Conservation (phyloP, 2,888 invertebrate species). For the Schrankia costaestrigalis region DNA sequence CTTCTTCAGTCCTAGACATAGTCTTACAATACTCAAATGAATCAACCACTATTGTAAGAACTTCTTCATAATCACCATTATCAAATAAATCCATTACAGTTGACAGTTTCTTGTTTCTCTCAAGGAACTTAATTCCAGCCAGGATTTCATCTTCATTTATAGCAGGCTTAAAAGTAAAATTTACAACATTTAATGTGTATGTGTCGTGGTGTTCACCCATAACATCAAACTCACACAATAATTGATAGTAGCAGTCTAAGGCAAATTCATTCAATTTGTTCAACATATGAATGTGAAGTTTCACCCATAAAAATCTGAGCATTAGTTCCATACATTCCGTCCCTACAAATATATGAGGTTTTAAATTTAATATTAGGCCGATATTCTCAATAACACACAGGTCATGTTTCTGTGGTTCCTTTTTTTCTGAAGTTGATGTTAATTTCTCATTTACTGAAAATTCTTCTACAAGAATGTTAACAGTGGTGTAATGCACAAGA, state of each 20-base stretch:
- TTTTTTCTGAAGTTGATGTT: conserved; percentile 36
- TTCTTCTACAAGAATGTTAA: conserved; percentile 68
- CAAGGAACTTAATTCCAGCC: conserved; percentile 62
- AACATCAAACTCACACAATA: conserved; percentile 66
- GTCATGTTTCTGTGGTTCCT: conserved; percentile 50
- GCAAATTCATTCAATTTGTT: conserved; percentile 67
- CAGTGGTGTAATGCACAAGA: conserved; percentile 53
- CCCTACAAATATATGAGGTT: conserved; percentile 59
- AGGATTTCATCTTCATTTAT: conserved; percentile 60
- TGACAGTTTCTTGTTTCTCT: conserved; percentile 79
- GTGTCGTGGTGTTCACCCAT: conserved; percentile 61
- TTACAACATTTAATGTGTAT: conserved; percentile 53
- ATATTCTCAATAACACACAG: conserved; percentile 60
- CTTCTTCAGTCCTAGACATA: conserved; percentile 64
- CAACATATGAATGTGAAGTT: conserved; percentile 62
- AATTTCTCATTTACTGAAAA: conserved; percentile 63
- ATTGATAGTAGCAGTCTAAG: conserved; percentile 66
- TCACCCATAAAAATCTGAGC: conserved; percentile 67
- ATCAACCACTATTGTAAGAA: conserved; percentile 84
- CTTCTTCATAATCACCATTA: conserved; percentile 82
- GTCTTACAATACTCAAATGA: conserved; percentile 82
- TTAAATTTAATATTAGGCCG: conserved; percentile 55
- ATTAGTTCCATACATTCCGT: conserved; percentile 58
- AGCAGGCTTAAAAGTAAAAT: conserved; percentile 63
- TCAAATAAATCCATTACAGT: conserved; percentile 85